Percentiles rank a stretch among this genome's conserved stretches.
These are phyloP conservation scores for Tubulanus polymorphus DNA, from an alignment of 2,888 invertebrate genomes.

Conservation along the genomic window DNA sequence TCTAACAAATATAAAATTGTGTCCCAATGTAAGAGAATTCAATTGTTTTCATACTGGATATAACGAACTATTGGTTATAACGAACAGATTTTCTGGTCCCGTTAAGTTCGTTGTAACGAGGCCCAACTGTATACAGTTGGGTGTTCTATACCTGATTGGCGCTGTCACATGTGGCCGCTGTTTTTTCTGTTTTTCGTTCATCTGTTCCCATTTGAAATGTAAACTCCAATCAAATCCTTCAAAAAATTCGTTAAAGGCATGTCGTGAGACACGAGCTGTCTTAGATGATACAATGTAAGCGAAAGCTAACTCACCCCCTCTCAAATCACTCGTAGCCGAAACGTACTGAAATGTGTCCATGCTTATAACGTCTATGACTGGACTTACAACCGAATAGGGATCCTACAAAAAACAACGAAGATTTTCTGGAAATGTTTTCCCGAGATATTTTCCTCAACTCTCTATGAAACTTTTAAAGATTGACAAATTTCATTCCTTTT, in stretches of 20 bases:
- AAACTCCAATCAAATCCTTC: constrained; percentile 57
- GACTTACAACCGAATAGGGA: constrained; percentile 49
- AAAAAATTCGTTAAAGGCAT: constrained; percentile 1
- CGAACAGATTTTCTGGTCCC: too few species aligned
- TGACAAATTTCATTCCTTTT: too few species aligned
- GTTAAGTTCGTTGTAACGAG: too few species aligned
- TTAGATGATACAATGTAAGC: not conserved
- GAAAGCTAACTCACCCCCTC: constrained; percentile 45
- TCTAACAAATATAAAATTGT: too few species aligned
- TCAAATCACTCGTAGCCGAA: constrained; percentile 43
- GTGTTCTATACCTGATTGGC: constrained; percentile 33
- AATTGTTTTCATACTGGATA: too few species aligned
- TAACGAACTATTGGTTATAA: too few species aligned
- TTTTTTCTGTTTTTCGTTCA: constrained; percentile 25
- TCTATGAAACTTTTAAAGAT: too few species aligned
- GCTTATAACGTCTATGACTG: constrained; percentile 56
- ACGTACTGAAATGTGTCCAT: constrained; percentile 52
- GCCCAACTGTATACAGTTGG: too few species aligned
- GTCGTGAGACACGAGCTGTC: not conserved
- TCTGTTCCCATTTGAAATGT: constrained; percentile 56
- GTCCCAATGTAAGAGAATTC: too few species aligned
- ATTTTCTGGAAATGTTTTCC: too few species aligned
- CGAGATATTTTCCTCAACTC: too few species aligned
- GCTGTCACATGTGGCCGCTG: constrained; percentile 18
- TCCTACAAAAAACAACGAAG: constrained; percentile 22